Conservation (phyloP, 2,888 invertebrate species). For the Diplolepis rosae region DNA sequence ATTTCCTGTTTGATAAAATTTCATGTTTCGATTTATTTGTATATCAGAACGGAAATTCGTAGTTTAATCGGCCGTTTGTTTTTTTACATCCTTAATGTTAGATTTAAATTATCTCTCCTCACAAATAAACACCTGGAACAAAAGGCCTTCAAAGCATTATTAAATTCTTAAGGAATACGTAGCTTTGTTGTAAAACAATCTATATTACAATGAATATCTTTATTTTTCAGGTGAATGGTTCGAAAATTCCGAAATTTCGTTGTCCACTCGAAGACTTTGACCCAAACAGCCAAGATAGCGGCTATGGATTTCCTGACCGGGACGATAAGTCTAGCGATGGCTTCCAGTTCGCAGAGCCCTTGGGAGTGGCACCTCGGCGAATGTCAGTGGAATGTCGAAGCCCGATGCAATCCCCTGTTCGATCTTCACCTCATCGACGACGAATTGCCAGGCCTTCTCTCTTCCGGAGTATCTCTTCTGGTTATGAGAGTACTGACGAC, state of each 20-base stretch:
- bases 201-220: neutral
- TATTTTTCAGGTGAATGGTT: slow-evolving; percentile 47
- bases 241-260: slow-evolving; percentile 56
- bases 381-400: slow-evolving; percentile 58
- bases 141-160: slow-evolving; percentile 33
- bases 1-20: slow-evolving; percentile 8
- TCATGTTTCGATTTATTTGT: neutral
- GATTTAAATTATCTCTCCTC: neutral
- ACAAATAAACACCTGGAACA: neutral
- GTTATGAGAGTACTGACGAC: slow-evolving; percentile 80
- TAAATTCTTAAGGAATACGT: neutral
- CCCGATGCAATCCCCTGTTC: slow-evolving; percentile 57
- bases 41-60: neutral
- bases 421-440: slow-evolving; percentile 55
- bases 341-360: slow-evolving; percentile 72
- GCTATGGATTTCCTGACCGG: slow-evolving; percentile 73
- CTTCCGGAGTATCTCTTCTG: slow-evolving; percentile 75
- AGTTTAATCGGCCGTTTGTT: too few species aligned
- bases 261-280: slow-evolving; percentile 76
- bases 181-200: neutral
- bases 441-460: slow-evolving; percentile 55
- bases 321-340: slow-evolving; percentile 47
- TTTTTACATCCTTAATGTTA: neutral
- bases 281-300: slow-evolving; percentile 78
- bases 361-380: slow-evolving; percentile 70